These are phyloP conservation scores for Hydriomena furcata DNA, from an alignment of 2,888 invertebrate genomes.

Conservation along the genomic window DNA sequence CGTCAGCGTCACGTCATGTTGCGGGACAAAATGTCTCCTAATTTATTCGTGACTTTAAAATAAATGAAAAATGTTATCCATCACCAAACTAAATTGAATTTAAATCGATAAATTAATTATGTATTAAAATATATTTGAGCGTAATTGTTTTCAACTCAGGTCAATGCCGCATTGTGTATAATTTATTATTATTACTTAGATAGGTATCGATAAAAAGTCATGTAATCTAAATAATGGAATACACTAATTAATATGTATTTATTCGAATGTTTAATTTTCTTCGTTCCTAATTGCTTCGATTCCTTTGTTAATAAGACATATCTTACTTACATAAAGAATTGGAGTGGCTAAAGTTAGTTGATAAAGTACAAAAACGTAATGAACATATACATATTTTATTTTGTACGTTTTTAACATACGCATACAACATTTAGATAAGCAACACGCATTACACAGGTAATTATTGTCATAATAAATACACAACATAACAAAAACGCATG, in stretches of 20 bases:
- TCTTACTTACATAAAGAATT: too few relatives aligned
- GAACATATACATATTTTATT: constrained; percentile 6
- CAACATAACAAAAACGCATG: not conserved
- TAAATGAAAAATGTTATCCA: too few relatives aligned
- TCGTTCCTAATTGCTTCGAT: too few relatives aligned
- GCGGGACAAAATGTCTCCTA: too few relatives aligned
- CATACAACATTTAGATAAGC: constrained; percentile 7
- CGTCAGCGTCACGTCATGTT: too few relatives aligned
- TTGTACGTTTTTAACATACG: constrained; percentile 4
- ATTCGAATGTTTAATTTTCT: not conserved
- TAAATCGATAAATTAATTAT: not conserved
- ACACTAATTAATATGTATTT: constrained; percentile 17
- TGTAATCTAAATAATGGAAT: constrained; percentile 24
- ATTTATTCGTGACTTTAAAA: too few relatives aligned
- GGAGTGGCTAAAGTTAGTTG: not conserved
- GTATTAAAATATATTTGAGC: not conserved
- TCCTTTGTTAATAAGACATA: not conserved
- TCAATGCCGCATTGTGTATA: constrained; percentile 2
- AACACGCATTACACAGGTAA: constrained; percentile 6
- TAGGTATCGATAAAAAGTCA: constrained; percentile 11
- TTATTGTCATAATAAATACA: constrained; percentile 19
- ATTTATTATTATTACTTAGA: constrained; percentile 7
- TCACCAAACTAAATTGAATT: too few relatives aligned
- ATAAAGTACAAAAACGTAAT: not conserved
- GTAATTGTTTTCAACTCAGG: constrained; percentile 3